These are phyloP conservation scores for Sericinus montela DNA, from an alignment of 2,888 invertebrate genomes.

Conservation along the genomic window DNA sequence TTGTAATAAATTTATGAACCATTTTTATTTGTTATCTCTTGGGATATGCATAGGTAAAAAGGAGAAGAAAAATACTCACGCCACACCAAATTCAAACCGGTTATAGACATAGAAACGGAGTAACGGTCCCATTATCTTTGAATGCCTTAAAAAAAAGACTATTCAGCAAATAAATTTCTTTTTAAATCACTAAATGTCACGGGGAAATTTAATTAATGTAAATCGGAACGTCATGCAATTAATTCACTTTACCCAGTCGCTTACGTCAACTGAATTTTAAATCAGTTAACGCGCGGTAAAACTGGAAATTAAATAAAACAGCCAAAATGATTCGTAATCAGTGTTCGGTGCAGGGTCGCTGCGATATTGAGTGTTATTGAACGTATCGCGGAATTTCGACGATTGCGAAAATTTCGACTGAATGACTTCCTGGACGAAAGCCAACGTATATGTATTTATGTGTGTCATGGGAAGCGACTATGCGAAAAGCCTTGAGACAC, in stretches of 20 bases:
- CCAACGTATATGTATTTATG: not conserved
- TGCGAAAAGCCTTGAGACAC: no score
- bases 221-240: constrained; percentile 6
- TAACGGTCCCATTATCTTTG: not conserved
- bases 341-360: not conserved
- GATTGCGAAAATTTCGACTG: not conserved
- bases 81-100: no score
- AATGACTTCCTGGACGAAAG: not conserved
- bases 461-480: no score
- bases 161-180: not conserved
- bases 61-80: no score
- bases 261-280: constrained; percentile 13
- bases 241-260: constrained; percentile 7
- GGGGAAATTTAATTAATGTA: constrained; percentile 10
- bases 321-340: constrained; percentile 9
- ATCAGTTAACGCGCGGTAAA: constrained; percentile 9
- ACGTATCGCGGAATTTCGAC: not conserved
- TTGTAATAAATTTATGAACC: no score
- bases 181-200: not conserved
- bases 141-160: not conserved
- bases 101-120: not conserved
- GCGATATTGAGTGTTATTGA: not conserved
- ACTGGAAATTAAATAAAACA: constrained; percentile 14
- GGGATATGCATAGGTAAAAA: no score
- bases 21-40: no score